Evolutionary conservation across 2,888 invertebrate genomes (phyloP).

Genomic region (Eucera pruinosa): DNA sequence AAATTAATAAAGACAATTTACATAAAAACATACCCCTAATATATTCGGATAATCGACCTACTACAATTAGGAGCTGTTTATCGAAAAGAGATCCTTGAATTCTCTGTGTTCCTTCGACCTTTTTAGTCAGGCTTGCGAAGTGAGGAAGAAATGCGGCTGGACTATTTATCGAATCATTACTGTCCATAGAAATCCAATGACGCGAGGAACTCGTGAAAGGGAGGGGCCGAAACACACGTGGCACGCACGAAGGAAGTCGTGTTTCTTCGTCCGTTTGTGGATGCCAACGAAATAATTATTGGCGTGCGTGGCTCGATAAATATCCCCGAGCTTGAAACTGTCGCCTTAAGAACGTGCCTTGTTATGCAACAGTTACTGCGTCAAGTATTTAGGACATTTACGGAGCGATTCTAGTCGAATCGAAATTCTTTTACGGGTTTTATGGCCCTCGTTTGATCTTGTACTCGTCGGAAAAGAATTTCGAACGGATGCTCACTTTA

Average conservation of each 20-base stretch:
- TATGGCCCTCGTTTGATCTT: no score
- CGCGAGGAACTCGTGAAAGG: conserved; percentile 41
- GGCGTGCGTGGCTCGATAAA: conserved; percentile 43
- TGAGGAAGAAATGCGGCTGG: conserved; percentile 68
- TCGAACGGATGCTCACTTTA: no score
- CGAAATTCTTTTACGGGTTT: background rate
- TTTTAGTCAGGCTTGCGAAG: conserved; percentile 63
- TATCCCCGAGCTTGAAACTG: conserved; percentile 27
- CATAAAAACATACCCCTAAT: no score
- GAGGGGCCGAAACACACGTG: conserved; percentile 50
- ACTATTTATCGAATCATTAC: conserved; percentile 75
- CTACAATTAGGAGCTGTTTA: conserved; percentile 57
- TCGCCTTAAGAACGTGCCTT: background rate
- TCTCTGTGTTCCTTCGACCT: conserved; percentile 34
- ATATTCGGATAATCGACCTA: no score
- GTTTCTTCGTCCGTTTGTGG: conserved; percentile 41
- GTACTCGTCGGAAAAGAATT: no score
- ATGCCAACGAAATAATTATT: conserved; percentile 60
- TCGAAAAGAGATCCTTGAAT: conserved; percentile 25
- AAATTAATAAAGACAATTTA: no score
- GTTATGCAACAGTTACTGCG: conserved; percentile 32
- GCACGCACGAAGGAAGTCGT: conserved; percentile 46
- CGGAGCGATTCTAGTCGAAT: background rate
- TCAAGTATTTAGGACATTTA: background rate
- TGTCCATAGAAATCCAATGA: conserved; percentile 65